These are phyloP conservation scores for Spatula clypeata DNA, from an alignment of 2,797 vertebrate species.

Conservation along the genomic window DNA sequence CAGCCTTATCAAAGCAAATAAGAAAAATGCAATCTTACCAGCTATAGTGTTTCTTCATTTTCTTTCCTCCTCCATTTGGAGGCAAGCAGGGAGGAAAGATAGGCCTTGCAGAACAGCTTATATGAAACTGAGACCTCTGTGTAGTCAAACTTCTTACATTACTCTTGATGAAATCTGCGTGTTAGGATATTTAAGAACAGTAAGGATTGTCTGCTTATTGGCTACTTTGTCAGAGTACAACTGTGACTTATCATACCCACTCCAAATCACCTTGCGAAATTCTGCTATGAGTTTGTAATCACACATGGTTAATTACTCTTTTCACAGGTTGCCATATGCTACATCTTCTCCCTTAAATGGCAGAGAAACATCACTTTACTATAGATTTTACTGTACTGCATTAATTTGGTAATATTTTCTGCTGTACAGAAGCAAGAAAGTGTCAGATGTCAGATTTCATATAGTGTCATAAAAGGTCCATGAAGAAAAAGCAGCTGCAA, in stretches of 20 bases:
- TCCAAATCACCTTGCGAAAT: neutral
- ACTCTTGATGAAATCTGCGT: neutral
- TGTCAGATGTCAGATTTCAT: neutral
- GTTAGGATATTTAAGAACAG: neutral
- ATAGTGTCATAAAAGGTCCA: neutral
- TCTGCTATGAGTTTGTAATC: neutral
- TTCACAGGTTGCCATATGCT: constrained; percentile 8
- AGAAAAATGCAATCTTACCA: neutral
- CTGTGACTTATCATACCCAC: neutral
- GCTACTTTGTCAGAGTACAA: fast-evolving
- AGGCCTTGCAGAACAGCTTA: neutral
- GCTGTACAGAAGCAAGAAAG: neutral
- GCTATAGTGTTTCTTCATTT: neutral
- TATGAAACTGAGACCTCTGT: neutral
- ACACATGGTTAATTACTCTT: neutral
- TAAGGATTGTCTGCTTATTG: neutral
- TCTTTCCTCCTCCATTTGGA: neutral
- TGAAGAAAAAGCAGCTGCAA: neutral
- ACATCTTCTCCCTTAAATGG: neutral
- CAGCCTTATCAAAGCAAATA: constrained; percentile 12
- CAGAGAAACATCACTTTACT: neutral
- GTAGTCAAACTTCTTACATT: neutral
- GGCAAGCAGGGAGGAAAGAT: constrained; percentile 8
- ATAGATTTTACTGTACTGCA: neutral
- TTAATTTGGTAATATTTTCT: neutral